Conservation (phyloP, 2,797 vertebrate species). For the Mastacembelus armatus region DNA sequence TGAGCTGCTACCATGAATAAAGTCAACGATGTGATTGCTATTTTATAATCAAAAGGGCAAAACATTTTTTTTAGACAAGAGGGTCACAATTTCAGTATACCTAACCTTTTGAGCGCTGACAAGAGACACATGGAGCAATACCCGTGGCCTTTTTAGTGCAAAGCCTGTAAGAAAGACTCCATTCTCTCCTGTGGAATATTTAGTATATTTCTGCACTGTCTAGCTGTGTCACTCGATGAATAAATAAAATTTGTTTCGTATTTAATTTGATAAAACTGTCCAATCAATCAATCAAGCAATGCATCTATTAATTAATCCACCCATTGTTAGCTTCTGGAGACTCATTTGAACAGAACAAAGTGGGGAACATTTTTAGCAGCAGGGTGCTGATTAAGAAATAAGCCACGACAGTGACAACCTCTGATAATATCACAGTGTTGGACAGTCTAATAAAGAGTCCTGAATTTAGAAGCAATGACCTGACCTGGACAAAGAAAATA, state of each 20-base stretch:
- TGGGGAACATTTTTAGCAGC: conserved; percentile 17
- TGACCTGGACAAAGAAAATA: conserved; percentile 19
- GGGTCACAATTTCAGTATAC: conserved; percentile 20
- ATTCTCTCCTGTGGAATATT: conserved; percentile 8
- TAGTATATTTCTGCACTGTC: background rate
- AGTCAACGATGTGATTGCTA: background rate
- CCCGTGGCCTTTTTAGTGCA: conserved; percentile 6
- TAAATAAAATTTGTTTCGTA: background rate
- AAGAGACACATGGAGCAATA: conserved; percentile 22
- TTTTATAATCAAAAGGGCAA: conserved; percentile 14
- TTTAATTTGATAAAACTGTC: conserved; percentile 12
- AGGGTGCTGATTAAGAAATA: conserved; percentile 33
- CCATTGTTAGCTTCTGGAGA: conserved; percentile 25
- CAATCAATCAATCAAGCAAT: conserved; percentile 24
- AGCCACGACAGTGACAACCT: conserved; percentile 8
- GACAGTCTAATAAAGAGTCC: conserved; percentile 8
- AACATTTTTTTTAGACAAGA: conserved; percentile 4
- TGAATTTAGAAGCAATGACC: conserved; percentile 19
- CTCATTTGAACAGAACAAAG: conserved; percentile 20
- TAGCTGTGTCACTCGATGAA: conserved; percentile 7
- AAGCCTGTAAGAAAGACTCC: background rate
- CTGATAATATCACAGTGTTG: conserved; percentile 11
- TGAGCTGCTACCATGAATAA: background rate
- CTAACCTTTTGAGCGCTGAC: conserved; percentile 28
- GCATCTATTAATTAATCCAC: conserved; percentile 21